Conservation (phyloP, 2,888 invertebrate genomes). For the Cantharis lateralis region DNA sequence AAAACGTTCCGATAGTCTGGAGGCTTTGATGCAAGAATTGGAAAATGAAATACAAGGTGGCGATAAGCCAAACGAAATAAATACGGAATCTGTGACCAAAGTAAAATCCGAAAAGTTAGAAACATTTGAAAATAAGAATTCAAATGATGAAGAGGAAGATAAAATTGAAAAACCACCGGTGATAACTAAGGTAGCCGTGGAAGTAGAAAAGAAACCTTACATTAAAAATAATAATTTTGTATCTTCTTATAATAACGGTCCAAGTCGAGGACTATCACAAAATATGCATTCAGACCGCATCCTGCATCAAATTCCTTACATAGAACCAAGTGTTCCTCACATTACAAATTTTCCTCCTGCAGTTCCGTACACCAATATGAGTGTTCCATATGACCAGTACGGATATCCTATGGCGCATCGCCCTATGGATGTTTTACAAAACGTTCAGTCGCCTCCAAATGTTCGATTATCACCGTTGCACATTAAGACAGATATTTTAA, state of each 20-base stretch:
- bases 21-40: conserved; percentile 60
- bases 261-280: background rate
- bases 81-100: conserved; percentile 4
- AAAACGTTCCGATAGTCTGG: conserved; percentile 58
- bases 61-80: conserved; percentile 23
- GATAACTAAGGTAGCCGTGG: background rate
- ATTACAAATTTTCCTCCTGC: background rate
- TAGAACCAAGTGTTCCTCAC: background rate
- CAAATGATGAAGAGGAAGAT: background rate
- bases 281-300: background rate
- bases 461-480: conserved; percentile 48
- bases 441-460: conserved; percentile 37
- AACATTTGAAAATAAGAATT: background rate
- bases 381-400: background rate
- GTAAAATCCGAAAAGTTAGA: background rate
- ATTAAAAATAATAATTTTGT: background rate
- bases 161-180: background rate
- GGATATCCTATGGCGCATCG: background rate
- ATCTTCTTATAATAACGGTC: background rate
- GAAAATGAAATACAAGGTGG: conserved; percentile 57
- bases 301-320: background rate
- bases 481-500: conserved; percentile 47
- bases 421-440: background rate
- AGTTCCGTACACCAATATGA: background rate
- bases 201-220: background rate